phyloP scores from a whole-genome alignment of 2,797 vertebrate species.

The Delichon dasypus region DNA sequence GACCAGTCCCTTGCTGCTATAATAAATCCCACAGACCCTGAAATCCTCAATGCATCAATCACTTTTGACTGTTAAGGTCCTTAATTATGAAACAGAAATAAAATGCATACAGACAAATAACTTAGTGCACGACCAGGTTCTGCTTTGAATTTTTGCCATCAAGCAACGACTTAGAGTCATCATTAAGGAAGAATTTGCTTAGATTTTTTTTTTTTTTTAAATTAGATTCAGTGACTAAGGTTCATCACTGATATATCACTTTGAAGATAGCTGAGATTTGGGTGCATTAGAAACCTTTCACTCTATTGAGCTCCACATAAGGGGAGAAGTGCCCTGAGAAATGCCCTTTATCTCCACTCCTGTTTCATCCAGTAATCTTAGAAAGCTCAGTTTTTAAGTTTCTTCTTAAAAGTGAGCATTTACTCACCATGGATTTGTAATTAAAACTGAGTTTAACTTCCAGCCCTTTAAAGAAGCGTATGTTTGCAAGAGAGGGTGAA shows the following conservation, averaged over 20 bases:
- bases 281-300: background rate
- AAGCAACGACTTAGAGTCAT: background rate
- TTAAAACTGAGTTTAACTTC: background rate
- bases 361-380: background rate
- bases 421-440: background rate
- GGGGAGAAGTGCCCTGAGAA: background rate
- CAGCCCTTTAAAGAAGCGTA: background rate
- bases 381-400: background rate
- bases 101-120: background rate
- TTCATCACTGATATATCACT: background rate
- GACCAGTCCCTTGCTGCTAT: background rate
- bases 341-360: background rate
- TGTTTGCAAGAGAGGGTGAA: background rate
- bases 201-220: background rate
- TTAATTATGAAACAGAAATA: background rate
- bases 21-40: background rate
- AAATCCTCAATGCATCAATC: background rate
- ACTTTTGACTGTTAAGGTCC: background rate
- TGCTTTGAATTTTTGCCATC: background rate
- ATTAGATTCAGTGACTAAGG: background rate
- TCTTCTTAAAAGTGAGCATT: background rate
- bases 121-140: background rate
- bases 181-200: background rate
- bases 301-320: background rate
- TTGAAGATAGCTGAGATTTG: background rate